phyloP scores from a whole-genome alignment of 1,140 invertebrate genomes.

The Aphidius ervi region DNA sequence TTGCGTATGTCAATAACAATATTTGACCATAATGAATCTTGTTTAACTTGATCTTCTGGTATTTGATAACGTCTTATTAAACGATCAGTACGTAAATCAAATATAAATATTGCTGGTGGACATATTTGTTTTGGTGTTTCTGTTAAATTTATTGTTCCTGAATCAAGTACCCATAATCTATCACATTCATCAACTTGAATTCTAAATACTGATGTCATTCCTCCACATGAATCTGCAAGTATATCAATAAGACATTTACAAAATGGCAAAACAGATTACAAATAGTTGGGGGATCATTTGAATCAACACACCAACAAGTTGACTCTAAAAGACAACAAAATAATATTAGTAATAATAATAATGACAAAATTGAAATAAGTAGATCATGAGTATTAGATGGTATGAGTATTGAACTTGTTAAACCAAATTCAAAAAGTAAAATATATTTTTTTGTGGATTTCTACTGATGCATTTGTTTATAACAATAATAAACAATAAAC shows the following conservation, averaged over 20 bases:
- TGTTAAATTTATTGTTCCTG: constrained; percentile 68
- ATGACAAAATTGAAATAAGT: neutral
- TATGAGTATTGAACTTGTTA: constrained; percentile 14
- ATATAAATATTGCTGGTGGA: constrained; percentile 70
- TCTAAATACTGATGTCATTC: constrained; percentile 74
- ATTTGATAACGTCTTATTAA: constrained; percentile 61
- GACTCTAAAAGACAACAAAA: no score
- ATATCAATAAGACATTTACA: constrained; percentile 4
- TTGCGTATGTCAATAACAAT: constrained; percentile 66
- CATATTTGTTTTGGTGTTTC: constrained; percentile 66
- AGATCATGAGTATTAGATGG: constrained; percentile 15
- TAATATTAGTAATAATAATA: neutral
- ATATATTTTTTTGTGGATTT: no score
- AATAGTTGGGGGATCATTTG: constrained; percentile 11
- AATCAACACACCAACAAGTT: constrained; percentile 7
- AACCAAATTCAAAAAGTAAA: neutral
- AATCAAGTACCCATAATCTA: constrained; percentile 73
- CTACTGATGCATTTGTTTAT: no score
- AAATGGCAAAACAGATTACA: constrained; percentile 2
- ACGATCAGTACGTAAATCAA: constrained; percentile 64
- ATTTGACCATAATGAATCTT: constrained; percentile 72
- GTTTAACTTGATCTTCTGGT: constrained; percentile 62
- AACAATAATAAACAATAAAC: no score
- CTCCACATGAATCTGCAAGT: constrained; percentile 54
- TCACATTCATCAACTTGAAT: constrained; percentile 66